Percentiles rank a stretch among this genome's conserved stretches.
These are phyloP conservation scores for Hippocampus abdominalis DNA, from an alignment of 2,113 vertebrate genomes.

Conservation along the genomic window DNA sequence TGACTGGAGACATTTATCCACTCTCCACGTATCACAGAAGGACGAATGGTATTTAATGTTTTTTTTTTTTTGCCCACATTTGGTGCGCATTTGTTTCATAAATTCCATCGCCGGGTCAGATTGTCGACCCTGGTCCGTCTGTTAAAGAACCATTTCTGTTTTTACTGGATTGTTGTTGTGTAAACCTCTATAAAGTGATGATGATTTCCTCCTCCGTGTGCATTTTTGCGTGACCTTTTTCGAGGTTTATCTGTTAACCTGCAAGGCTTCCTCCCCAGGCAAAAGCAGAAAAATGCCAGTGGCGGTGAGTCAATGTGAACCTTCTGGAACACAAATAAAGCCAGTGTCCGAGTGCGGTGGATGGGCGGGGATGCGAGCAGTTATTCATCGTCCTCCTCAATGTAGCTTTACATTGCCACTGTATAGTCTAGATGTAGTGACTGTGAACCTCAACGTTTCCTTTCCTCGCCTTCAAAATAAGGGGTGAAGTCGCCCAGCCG, in stretches of 20 bases:
- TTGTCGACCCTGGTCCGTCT: neutral
- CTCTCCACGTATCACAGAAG: neutral
- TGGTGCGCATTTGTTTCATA: neutral
- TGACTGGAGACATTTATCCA: too few species aligned
- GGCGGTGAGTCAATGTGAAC: constrained; percentile 48
- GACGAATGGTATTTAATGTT: neutral
- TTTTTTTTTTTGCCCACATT: neutral
- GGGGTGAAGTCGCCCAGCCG: constrained; percentile 53
- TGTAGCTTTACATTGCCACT: constrained; percentile 64
- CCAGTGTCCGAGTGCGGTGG: constrained; percentile 29
- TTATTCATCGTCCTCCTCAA: constrained; percentile 54
- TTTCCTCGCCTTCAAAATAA: constrained; percentile 57
- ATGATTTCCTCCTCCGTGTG: neutral
- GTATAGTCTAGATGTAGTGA: constrained; percentile 85
- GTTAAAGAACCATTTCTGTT: neutral
- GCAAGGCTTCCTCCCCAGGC: constrained; percentile 3
- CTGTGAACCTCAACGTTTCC: constrained; percentile 70
- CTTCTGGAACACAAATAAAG: constrained; percentile 62
- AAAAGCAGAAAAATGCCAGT: constrained; percentile 27
- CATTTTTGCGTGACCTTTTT: constrained; percentile 7
- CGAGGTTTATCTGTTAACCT: neutral
- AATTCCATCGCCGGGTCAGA: neutral
- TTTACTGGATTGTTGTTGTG: neutral
- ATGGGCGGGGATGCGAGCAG: constrained; percentile 42
- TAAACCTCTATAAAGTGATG: neutral